Conservation (phyloP, 2,113 vertebrate species). For the Raja brachyura region DNA sequence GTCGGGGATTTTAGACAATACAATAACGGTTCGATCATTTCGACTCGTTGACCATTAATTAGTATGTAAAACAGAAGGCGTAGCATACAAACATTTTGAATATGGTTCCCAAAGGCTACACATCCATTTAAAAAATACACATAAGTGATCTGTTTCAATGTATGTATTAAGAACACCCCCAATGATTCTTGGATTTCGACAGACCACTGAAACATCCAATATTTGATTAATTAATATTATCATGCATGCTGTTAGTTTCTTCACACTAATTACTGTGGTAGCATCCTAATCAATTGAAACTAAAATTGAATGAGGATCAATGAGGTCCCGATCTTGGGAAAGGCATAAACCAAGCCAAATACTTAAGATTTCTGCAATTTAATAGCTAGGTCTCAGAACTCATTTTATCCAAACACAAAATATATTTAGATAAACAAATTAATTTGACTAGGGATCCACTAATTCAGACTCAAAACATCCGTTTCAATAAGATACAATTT, state of each 20-base stretch:
- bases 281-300: background rate
- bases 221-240: background rate
- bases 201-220: background rate
- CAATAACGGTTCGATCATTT: background rate
- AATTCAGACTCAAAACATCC: background rate
- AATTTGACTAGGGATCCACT: background rate
- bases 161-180: background rate
- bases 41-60: too few relatives aligned
- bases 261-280: background rate
- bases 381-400: background rate
- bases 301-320: background rate
- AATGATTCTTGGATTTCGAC: background rate
- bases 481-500: slow-evolving; percentile 14
- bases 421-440: background rate
- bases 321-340: background rate
- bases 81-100: background rate
- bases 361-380: background rate
- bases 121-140: background rate
- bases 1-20: background rate
- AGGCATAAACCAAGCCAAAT: background rate
- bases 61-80: background rate
- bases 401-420: background rate
- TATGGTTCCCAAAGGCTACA: background rate
- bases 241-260: background rate
- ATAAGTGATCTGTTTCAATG: background rate